phyloP scores from a whole-genome alignment of 64 coral and sea anemone species.

The Pocillopora damicornis region DNA sequence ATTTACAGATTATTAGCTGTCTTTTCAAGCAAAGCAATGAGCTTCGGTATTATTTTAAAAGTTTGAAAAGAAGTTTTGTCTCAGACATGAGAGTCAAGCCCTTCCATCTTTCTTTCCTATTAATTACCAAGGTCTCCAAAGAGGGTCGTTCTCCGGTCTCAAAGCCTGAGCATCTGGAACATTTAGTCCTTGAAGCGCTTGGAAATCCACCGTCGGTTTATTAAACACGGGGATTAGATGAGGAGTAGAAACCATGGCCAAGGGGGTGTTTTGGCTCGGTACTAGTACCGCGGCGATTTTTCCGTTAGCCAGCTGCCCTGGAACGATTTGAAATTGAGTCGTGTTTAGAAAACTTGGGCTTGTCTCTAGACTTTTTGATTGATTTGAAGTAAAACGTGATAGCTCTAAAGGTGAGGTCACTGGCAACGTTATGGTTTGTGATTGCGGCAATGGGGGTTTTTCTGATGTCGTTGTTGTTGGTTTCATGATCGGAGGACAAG shows the following conservation, averaged over 20 bases:
- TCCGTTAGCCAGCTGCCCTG: constrained; percentile 66
- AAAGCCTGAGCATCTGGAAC: constrained; percentile 31
- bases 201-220: constrained; percentile 55
- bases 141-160: constrained; percentile 37
- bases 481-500: constrained; percentile 44
- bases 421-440: constrained; percentile 19
- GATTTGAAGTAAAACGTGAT: constrained; percentile 7
- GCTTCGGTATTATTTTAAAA: neutral
- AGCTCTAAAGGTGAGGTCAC: neutral
- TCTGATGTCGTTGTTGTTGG: neutral
- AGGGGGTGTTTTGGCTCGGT: constrained; percentile 45
- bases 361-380: neutral
- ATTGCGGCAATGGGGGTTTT: constrained; percentile 31
- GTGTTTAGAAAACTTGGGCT: constrained; percentile 21
- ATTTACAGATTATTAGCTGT: constrained; percentile 38
- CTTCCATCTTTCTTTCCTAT: neutral
- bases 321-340: constrained; percentile 73
- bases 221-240: constrained; percentile 74
- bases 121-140: constrained; percentile 80
- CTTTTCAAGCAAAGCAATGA: constrained; percentile 8
- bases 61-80: neutral
- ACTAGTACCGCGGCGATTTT: constrained; percentile 82
- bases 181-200: constrained; percentile 49
- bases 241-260: constrained; percentile 50
- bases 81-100: neutral